phyloP scores from a whole-genome alignment of 2,888 invertebrate genomes.

The Diachrysia chrysitis region DNA sequence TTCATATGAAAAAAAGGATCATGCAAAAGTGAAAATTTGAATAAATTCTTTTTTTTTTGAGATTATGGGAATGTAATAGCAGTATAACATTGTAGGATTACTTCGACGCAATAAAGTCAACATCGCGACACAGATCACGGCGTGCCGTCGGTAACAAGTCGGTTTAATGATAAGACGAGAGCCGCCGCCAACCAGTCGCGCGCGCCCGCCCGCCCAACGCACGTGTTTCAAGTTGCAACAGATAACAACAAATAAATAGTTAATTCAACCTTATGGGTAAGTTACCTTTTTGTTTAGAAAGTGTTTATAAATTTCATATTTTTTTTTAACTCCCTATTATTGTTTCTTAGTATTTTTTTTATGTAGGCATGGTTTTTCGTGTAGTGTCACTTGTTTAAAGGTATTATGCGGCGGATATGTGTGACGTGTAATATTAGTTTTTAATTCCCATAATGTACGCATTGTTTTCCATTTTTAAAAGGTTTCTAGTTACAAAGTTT shows the following conservation, averaged over 20 bases:
- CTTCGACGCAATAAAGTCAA: conserved; percentile 68
- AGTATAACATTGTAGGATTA: conserved; percentile 51
- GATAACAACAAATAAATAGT: conserved; percentile 48
- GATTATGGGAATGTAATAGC: conserved; percentile 28
- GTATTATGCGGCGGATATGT: conserved; percentile 53
- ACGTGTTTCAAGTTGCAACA: conserved; percentile 68
- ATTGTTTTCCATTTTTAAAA: conserved; percentile 51
- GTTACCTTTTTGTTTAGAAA: conserved; percentile 28
- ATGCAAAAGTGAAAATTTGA: background rate
- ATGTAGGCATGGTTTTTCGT: background rate
- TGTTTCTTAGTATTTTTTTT: background rate
- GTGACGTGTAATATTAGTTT: conserved; percentile 59
- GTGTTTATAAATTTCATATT: background rate
- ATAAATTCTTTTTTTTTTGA: conserved; percentile 8
- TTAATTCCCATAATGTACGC: conserved; percentile 75
- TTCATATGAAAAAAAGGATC: background rate
- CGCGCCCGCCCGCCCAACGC: conserved; percentile 82
- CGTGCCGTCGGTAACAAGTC: conserved; percentile 77
- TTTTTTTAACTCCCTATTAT: background rate
- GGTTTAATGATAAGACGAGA: conserved; percentile 79
- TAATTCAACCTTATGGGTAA: conserved; percentile 62
- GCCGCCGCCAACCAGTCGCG: conserved; percentile 80
- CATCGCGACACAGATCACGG: conserved; percentile 80
- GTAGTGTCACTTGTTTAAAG: conserved; percentile 21
- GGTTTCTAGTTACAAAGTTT: conserved; percentile 19